Evolutionary conservation across 2,888 invertebrate genomes (phyloP).

Genomic region (Sceliomorpha sp.): DNA sequence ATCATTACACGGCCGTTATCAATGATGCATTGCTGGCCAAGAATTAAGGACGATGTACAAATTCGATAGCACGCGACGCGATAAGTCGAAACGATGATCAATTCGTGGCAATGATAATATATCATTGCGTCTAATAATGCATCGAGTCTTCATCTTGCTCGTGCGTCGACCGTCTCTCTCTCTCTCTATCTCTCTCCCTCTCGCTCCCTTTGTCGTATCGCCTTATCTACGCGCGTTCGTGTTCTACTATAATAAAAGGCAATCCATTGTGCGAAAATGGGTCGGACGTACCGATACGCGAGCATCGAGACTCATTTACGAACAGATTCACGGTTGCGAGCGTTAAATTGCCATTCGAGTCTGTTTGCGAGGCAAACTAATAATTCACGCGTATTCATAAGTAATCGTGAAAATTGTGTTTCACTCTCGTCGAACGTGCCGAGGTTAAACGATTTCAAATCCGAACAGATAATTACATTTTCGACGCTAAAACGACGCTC

Average conservation of each 20-base stretch:
- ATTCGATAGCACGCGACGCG: conserved; percentile 11
- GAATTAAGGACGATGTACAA: not conserved
- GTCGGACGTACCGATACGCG: conserved; percentile 43
- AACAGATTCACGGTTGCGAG: not conserved
- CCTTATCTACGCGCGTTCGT: conserved; percentile 35
- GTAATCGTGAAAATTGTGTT: too few relatives aligned
- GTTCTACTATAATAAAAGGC: conserved; percentile 37
- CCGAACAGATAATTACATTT: too few relatives aligned
- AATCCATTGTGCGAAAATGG: conserved; percentile 48
- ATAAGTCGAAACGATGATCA: conserved; percentile 37
- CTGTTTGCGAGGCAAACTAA: too few relatives aligned
- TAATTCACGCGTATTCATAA: too few relatives aligned
- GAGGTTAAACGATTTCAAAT: too few relatives aligned
- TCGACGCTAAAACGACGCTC: too few relatives aligned
- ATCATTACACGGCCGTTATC: too few relatives aligned
- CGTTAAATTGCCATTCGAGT: too few relatives aligned
- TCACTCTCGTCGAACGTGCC: too few relatives aligned
- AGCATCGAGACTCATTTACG: conserved; percentile 18
- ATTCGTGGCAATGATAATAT: conserved; percentile 38
- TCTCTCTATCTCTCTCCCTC: too few relatives aligned
- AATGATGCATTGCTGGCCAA: too few relatives aligned
- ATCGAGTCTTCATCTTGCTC: conserved; percentile 38
- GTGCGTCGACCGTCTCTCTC: too few relatives aligned
- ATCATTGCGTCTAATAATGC: conserved; percentile 43
- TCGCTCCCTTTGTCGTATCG: conserved; percentile 37